phyloP scores from a whole-genome alignment of 2,797 vertebrate species.

The Epinephelus malabaricus region DNA sequence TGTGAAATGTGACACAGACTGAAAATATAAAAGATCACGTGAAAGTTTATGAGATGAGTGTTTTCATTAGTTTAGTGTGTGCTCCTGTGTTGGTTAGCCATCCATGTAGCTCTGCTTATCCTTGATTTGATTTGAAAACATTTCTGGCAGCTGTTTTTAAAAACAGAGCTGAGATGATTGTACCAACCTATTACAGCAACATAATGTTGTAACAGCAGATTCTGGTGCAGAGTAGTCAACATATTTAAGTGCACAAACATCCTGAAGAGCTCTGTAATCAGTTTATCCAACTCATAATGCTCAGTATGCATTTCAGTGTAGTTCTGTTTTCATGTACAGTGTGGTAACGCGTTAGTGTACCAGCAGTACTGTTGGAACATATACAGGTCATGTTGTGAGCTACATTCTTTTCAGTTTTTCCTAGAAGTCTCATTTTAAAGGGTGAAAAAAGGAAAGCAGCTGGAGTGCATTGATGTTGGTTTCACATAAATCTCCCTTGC shows the following conservation, averaged over 20 bases:
- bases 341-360: not conserved
- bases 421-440: not conserved
- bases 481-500: too few relatives aligned
- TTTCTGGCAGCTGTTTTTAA: not conserved
- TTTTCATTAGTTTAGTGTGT: not conserved
- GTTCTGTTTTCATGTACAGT: not conserved
- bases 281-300: conserved; percentile 14
- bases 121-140: conserved; percentile 40
- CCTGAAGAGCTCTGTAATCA: not conserved
- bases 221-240: not conserved
- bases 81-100: not conserved
- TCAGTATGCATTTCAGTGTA: not conserved
- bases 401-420: not conserved
- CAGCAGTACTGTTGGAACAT: not conserved
- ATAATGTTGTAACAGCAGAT: conserved; percentile 16
- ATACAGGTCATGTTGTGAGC: not conserved
- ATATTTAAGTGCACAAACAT: not conserved
- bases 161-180: conserved; percentile 30
- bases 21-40: not conserved
- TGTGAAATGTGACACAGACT: not conserved
- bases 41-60: not conserved
- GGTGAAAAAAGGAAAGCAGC: not conserved
- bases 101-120: conserved; percentile 8
- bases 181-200: not conserved
- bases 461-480: not conserved